Percentiles rank a stretch among this genome's conserved stretches.
Conservation (phyloP, 2,797 vertebrate genomes). For the Phrynocephalus vlangalii region DNA sequence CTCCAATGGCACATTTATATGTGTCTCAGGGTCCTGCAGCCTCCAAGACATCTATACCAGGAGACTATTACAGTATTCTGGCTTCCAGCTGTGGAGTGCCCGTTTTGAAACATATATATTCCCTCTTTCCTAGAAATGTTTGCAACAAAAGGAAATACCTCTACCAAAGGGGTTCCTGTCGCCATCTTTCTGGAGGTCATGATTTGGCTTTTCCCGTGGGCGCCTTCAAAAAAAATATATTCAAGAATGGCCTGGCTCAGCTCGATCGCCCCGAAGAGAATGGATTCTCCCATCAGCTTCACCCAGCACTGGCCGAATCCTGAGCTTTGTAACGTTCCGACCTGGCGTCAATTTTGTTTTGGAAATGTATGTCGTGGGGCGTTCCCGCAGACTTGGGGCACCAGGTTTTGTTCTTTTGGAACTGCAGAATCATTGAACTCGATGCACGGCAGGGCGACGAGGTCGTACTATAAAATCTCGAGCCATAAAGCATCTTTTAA, state of each 20-base stretch:
- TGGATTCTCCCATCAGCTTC: not conserved
- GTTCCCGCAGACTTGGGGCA: not conserved
- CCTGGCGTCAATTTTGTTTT: accelerated
- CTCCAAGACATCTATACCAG: too few relatives aligned
- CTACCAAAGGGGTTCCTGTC: conserved; percentile 86
- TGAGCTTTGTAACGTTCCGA: not conserved
- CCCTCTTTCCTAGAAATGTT: conserved; percentile 79
- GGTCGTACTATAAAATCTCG: not conserved
- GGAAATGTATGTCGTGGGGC: conserved; percentile 6
- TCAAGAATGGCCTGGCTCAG: conserved; percentile 14
- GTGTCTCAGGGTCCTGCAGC: too few relatives aligned
- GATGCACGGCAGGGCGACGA: too few relatives aligned
- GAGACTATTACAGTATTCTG: too few relatives aligned
- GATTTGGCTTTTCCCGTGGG: not conserved
- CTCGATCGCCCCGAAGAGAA: conserved; percentile 5
- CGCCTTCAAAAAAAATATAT: not conserved
- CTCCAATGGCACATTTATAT: not conserved
- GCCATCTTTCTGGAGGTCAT: conserved; percentile 85
- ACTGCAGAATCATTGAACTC: not conserved
- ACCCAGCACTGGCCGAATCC: not conserved
- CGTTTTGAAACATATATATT: conserved; percentile 16
- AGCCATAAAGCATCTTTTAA: conserved; percentile 26
- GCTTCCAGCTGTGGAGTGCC: too few relatives aligned
- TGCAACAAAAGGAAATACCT: conserved; percentile 83
- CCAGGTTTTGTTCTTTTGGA: not conserved